Evolutionary conservation across 2,888 invertebrate species (phyloP).

Genomic region (Catocala nupta): DNA sequence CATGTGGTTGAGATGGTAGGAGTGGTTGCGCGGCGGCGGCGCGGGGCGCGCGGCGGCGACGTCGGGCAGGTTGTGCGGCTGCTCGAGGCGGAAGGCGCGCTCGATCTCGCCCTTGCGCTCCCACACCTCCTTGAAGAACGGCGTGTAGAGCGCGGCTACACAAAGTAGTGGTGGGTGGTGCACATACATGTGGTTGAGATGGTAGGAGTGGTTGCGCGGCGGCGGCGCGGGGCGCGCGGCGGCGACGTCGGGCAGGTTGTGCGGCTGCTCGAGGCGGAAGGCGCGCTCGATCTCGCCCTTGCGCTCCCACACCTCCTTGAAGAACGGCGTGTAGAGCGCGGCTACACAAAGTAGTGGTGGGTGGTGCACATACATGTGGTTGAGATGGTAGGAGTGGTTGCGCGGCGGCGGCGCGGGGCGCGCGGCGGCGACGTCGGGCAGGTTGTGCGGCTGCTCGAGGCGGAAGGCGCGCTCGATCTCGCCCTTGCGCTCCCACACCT

Average conservation of each 20-base stretch:
- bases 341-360: constrained; percentile 80
- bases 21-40: constrained; percentile 92
- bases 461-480: constrained; percentile 97
- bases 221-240: constrained; percentile 89
- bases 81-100: constrained; percentile 93
- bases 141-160: constrained; percentile 96
- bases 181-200: constrained; percentile 88
- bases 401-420: constrained; percentile 90
- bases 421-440: constrained; percentile 90
- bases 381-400: constrained; percentile 93
- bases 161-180: no score
- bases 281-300: constrained; percentile 98
- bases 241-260: constrained; percentile 90
- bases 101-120: constrained; percentile 98
- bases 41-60: constrained; percentile 88
- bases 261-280: constrained; percentile 91
- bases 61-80: constrained; percentile 90
- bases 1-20: constrained; percentile 91
- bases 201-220: constrained; percentile 93
- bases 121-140: constrained; percentile 98
- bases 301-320: constrained; percentile 98
- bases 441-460: constrained; percentile 89
- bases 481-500: constrained; percentile 98
- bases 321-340: constrained; percentile 97
- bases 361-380: constrained; percentile 78